These are phyloP conservation scores for Gastrophryne carolinensis DNA, from an alignment of 2,797 vertebrate species.

Conservation along the genomic window DNA sequence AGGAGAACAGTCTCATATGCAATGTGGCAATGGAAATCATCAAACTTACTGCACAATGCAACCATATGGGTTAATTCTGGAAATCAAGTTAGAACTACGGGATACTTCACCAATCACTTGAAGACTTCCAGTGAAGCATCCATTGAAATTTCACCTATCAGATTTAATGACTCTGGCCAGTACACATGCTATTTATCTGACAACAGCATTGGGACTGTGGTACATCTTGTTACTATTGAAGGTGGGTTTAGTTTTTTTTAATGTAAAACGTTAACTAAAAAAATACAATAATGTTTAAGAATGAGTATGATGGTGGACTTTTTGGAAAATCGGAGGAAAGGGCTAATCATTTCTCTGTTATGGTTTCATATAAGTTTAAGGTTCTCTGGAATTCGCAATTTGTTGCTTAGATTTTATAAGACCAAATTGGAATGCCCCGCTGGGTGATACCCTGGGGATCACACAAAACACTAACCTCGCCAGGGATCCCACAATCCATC, in stretches of 20 bases:
- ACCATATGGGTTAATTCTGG: not conserved
- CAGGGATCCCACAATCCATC: too few species aligned
- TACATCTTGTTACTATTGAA: slow-evolving; percentile 2
- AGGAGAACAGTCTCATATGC: not conserved
- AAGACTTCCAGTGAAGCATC: not conserved
- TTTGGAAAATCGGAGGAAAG: too few species aligned
- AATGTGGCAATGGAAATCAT: not conserved
- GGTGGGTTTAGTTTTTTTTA: not conserved
- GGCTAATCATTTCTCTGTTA: too few species aligned
- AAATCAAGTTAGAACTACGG: not conserved
- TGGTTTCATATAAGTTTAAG: too few species aligned
- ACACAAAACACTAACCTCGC: too few species aligned
- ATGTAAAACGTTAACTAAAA: not conserved
- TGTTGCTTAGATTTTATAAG: too few species aligned
- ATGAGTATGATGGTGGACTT: too few species aligned
- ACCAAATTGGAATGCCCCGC: too few species aligned
- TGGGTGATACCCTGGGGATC: too few species aligned
- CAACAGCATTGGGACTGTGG: not conserved
- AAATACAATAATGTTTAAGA: too few species aligned
- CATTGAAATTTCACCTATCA: slow-evolving; percentile 1
- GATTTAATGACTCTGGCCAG: not conserved
- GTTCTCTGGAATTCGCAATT: too few species aligned
- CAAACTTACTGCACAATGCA: not conserved
- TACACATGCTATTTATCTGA: not conserved
- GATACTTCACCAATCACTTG: not conserved